Conservation (phyloP, 2,888 invertebrate species). For the Gnatocerus cornutus region DNA sequence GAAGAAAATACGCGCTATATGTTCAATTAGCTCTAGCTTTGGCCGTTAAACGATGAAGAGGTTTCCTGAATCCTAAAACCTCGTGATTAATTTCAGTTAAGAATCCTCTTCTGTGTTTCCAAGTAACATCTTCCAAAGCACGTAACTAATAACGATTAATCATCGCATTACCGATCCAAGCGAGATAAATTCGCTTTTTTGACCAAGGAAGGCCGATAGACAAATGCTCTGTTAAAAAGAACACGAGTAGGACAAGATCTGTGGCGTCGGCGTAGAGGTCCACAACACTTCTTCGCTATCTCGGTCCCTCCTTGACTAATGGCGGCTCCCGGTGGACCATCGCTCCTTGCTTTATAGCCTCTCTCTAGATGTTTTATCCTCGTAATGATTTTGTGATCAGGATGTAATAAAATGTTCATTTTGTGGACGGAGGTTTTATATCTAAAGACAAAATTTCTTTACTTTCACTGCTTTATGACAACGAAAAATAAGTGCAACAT, state of each 20-base stretch:
- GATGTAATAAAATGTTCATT: constrained; percentile 53
- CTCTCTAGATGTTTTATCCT: constrained; percentile 45
- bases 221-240: constrained; percentile 31
- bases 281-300: constrained; percentile 45
- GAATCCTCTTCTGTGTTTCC: not conserved
- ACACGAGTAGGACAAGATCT: constrained; percentile 41
- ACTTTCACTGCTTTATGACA: constrained; percentile 9
- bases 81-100: constrained; percentile 14
- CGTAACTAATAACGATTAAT: constrained; percentile 37
- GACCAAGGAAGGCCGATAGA: constrained; percentile 16
- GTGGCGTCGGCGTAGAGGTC: constrained; percentile 24
- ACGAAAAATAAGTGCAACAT: not conserved
- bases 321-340: constrained; percentile 51
- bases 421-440: constrained; percentile 27
- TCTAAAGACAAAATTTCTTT: not conserved
- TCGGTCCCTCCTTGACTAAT: constrained; percentile 58
- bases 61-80: not conserved
- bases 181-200: constrained; percentile 21
- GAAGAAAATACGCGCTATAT: no score
- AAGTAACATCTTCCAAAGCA: constrained; percentile 5
- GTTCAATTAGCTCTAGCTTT: constrained; percentile 21
- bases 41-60: constrained; percentile 16
- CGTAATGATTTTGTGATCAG: constrained; percentile 55
- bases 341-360: constrained; percentile 52
- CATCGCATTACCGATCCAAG: constrained; percentile 26